A percentile compares a stretch with the other conserved stretches of the same genome.
Evolutionary conservation across 2,888 invertebrate genomes (phyloP).

Genomic region (Coelinius sp.): DNA sequence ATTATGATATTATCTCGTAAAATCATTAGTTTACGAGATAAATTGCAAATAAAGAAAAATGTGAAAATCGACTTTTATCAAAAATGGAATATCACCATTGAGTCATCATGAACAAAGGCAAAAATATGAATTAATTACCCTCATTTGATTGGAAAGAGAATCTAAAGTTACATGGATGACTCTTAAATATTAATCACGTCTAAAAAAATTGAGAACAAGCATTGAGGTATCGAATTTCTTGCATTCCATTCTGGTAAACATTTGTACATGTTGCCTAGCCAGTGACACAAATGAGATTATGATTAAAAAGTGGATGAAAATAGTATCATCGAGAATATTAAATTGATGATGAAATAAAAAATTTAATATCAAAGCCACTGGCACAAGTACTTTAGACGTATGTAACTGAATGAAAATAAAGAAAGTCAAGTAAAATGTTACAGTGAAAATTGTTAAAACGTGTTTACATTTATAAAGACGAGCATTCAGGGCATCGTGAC

Average conservation of each 20-base stretch:
- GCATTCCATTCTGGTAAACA: slow-evolving; percentile 28
- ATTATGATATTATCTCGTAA: too few species aligned
- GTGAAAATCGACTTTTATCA: background rate
- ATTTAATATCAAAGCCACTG: too few species aligned
- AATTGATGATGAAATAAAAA: too few species aligned
- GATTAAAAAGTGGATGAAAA: too few species aligned
- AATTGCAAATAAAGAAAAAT: too few species aligned
- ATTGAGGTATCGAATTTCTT: slow-evolving; percentile 30
- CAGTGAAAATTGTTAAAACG: slow-evolving; percentile 39
- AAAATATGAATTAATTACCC: background rate
- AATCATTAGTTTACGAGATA: too few species aligned
- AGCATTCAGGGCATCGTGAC: slow-evolving; percentile 41
- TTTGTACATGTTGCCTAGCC: background rate
- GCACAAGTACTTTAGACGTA: background rate
- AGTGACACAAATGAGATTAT: slow-evolving; percentile 30
- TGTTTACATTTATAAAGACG: slow-evolving; percentile 45
- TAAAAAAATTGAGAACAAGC: slow-evolving; percentile 25
- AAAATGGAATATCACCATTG: background rate
- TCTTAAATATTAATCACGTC: slow-evolving; percentile 10
- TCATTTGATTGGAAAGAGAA: background rate
- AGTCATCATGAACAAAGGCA: background rate
- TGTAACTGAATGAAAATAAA: background rate
- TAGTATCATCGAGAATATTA: too few species aligned
- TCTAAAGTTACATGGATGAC: background rate
- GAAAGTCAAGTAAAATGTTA: background rate